Conservation (phyloP, 1,140 invertebrate genomes). For the Drosophila fuyamai region DNA sequence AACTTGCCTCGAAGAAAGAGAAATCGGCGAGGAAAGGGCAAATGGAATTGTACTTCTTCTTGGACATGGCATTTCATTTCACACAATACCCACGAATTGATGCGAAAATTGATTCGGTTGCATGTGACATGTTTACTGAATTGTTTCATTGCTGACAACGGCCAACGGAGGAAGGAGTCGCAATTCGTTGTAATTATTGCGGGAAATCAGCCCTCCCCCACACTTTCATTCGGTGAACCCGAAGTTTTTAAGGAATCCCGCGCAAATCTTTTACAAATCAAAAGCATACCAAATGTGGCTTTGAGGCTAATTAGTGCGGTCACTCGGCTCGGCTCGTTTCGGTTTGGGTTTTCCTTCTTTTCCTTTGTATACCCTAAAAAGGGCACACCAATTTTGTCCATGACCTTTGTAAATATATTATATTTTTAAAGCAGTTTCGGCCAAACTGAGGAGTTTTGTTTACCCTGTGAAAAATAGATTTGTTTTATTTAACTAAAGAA, state of each 20-base stretch:
- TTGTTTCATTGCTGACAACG: conserved; percentile 59
- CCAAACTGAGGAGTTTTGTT: too few species aligned
- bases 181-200: conserved; percentile 59
- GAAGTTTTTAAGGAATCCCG: conserved; percentile 43
- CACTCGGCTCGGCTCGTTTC: conserved; percentile 57
- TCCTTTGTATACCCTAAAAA: neutral
- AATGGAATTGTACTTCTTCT: conserved; percentile 12
- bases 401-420: neutral
- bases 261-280: conserved; percentile 80
- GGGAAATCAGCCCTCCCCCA: conserved; percentile 32
- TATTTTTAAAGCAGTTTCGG: too few species aligned
- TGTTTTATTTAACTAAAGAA: too few species aligned
- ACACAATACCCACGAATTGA: conserved; percentile 74
- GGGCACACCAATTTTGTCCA: neutral
- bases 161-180: neutral
- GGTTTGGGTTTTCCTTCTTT: conserved; percentile 15
- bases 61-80: conserved; percentile 64
- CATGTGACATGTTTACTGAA: conserved; percentile 81
- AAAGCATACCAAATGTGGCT: conserved; percentile 79
- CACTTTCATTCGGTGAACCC: neutral
- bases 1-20: conserved; percentile 7
- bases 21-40: conserved; percentile 2
- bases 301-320: conserved; percentile 81
- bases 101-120: conserved; percentile 80
- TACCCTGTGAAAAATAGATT: too few species aligned